Evolutionary conservation across 37 sponge, comb jelly and placozoan genomes (phyloP).

Genomic region (Aplysina aerophoba): DNA sequence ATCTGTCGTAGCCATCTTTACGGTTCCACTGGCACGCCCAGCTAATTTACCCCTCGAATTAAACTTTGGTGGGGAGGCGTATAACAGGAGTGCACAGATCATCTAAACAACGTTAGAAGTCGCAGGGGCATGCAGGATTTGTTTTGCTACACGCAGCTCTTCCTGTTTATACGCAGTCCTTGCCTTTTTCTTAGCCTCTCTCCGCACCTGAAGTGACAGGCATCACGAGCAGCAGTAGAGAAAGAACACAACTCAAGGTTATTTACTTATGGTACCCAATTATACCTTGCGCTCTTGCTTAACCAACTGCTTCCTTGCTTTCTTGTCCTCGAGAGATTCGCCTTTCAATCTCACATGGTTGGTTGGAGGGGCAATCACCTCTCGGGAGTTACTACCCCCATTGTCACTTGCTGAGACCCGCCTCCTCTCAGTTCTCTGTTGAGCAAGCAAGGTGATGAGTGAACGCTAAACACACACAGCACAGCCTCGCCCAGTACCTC

Average conservation of each 20-base stretch:
- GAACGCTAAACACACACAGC: too few species aligned
- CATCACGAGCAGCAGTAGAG: too few species aligned
- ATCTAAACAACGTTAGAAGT: background rate
- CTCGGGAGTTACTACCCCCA: slow-evolving; percentile 4
- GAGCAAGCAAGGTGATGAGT: too few species aligned
- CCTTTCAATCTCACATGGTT: slow-evolving; percentile 52
- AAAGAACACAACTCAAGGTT: too few species aligned
- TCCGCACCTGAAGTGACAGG: slow-evolving; percentile 38
- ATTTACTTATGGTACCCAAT: too few species aligned
- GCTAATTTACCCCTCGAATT: too few species aligned
- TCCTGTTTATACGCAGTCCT: slow-evolving; percentile 74
- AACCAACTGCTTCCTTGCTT: slow-evolving; percentile 76
- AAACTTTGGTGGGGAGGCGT: too few species aligned
- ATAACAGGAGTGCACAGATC: too few species aligned
- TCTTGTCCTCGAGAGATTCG: slow-evolving; percentile 83
- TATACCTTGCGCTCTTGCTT: slow-evolving; percentile 79
- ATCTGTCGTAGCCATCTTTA: too few species aligned
- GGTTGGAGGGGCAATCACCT: background rate
- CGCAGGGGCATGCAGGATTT: background rate
- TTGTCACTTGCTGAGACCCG: slow-evolving; percentile 33
- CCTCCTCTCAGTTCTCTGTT: background rate
- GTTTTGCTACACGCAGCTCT: slow-evolving; percentile 27
- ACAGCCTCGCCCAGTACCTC: too few species aligned
- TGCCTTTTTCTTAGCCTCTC: slow-evolving; percentile 74
- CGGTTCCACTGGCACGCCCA: too few species aligned